Base-by-base conservation (phyloP, 2,888 invertebrate genomes). In the Pterostichus madidus region DNA sequence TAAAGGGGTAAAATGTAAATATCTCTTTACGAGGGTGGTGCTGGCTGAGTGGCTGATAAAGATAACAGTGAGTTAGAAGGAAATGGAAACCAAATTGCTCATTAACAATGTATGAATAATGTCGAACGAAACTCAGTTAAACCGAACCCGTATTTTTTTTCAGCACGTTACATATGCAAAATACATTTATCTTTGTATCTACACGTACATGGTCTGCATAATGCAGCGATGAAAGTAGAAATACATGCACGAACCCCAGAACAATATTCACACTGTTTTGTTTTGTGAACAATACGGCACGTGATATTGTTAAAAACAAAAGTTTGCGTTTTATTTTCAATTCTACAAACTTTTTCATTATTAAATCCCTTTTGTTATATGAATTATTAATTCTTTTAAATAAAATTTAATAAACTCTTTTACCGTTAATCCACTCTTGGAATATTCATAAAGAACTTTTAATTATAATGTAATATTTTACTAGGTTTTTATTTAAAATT, bases 111-210 rank as follows among this genome's bases (percentile, higher is more conserved):
- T 64, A 64, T 64, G 64, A 64, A 64, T 64, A 64, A 64, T 64
- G 64, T 64, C 64, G 64, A 64, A 64, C 68, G 39, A 44, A 15
- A 71, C 44, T 44, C 68, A 75, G 75, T 75, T 52, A 75, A 75
- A 52, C 31, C 52, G 39, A 52, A 49, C 46, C 71, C 8, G 44
- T 71, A 52, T 75, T 75, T 75, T 24, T 75, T 75, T 52, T 75
- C 75, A 52, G 49, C 52, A 13, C 52, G 52, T 75, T 75, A 75
- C 39, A 52, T 44, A 75, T 75, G 75, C 75, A 52, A 75, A 75
- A 75, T 75, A 75, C 52, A 39, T 52, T 52, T 52, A 75, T 75
- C 75, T 75, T 52, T 75, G 52, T 17, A 75, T 75, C 75, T 75
- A 75, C 75, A 75, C 52, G 52, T 75, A 52, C 49, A 75, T 49